Evolutionary conservation across 1,140 invertebrate species (phyloP).

Genomic region (silkworm (Bombyx mori)): DNA sequence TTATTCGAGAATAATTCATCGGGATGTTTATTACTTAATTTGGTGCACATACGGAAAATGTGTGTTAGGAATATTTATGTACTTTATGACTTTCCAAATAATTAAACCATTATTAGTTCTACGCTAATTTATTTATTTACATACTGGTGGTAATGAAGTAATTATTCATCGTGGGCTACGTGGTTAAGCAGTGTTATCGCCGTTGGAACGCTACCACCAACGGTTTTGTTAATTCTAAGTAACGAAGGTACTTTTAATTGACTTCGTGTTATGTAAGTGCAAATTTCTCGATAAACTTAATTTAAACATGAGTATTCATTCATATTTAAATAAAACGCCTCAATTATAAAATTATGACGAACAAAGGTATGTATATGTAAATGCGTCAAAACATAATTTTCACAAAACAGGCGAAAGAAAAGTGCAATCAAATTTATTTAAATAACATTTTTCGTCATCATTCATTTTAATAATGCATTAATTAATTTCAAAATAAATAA

Average conservation of each 20-base stretch:
- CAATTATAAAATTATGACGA: constrained; percentile 20
- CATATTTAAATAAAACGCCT: constrained; percentile 35
- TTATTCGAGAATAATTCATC: no score
- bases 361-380: constrained; percentile 22
- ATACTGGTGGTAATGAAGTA: constrained; percentile 7
- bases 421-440: constrained; percentile 43
- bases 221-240: constrained; percentile 54
- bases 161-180: constrained; percentile 24
- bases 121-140: constrained; percentile 11
- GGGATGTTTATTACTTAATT: no score
- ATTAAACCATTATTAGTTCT: constrained; percentile 26
- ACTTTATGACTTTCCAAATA: no score
- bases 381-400: constrained; percentile 50
- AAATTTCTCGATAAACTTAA: constrained; percentile 45
- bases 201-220: constrained; percentile 47
- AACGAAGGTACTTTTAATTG: constrained; percentile 32
- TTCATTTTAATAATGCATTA: constrained; percentile 29
- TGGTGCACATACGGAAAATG: no score
- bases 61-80: no score
- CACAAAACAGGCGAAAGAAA: constrained; percentile 52
- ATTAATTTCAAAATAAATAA: constrained; percentile 27
- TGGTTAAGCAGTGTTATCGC: constrained; percentile 62
- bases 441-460: constrained; percentile 19
- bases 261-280: constrained; percentile 52
- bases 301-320: constrained; percentile 33